Base-by-base conservation (phyloP, 2,113 vertebrate species). In the Podarcis cretensis region DNA sequence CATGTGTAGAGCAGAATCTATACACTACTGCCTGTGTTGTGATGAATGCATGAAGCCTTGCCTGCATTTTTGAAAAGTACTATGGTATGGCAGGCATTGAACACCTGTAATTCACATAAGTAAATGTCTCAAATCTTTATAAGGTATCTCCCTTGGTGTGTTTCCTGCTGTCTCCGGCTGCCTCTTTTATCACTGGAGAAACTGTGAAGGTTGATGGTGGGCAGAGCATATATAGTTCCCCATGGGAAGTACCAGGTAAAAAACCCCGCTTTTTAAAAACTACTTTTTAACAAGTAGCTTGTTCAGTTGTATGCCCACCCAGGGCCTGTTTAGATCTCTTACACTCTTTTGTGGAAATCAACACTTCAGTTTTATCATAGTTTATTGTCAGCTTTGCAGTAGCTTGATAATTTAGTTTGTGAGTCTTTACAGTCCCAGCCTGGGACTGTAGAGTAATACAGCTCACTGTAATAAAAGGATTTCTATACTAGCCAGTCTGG, bases 81-180 rank as follows among this genome's bases (percentile, higher is more conserved):
- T 73, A 0, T 4, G 66, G 3, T 63, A 0, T 86, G 83, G 87
- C 87, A 77, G 77, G 82, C 1, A 2, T 37, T 23, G 13, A 90
- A 25, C 87, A 88, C 20, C 12, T 63, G 66, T 48, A 13, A 82
- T 13, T 90, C 86, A 89, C 37, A 85, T 66, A 37, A 90, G 68
- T 77, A 16, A 85, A 76, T 86, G 7, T 88, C 90, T 37, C 81
- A 32, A 81, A 88, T 79, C 25, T 91, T 83, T 71, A 89, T 71
- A 83, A 99, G 98, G 90, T 99, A 68, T 98, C 99, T 4, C 93
- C 98, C 9, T 82, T 96, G 2, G 98, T 99, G 9, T 99, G 98
- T 93, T 99, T 99, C 95, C 95, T 99, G 81, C 97, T 99, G 0
- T 99, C 98, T 89, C 98, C 98, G 27, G 98, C 95, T 54, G 98